Conservation (phyloP, 2,797 vertebrate species). For the Catamblyrhynchus diadema region DNA sequence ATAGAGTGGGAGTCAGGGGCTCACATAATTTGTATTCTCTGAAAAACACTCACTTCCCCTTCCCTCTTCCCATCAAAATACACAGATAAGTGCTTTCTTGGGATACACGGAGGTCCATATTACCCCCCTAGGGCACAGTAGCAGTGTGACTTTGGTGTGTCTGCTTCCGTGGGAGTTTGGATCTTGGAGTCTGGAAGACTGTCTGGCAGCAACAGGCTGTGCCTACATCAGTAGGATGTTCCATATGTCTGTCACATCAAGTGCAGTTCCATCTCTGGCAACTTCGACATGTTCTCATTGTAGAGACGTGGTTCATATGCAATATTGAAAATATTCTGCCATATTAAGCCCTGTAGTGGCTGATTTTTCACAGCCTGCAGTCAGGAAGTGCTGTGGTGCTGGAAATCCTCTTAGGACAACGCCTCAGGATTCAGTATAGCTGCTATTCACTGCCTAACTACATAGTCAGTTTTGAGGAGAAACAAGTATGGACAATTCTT, state of each 20-base stretch:
- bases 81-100: background rate
- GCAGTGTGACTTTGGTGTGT: background rate
- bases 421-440: background rate
- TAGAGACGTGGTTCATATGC: background rate
- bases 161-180: background rate
- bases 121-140: background rate
- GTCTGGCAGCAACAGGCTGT: background rate
- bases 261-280: background rate
- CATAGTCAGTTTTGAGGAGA: background rate
- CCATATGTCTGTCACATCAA: fast-evolving
- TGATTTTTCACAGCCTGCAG: background rate
- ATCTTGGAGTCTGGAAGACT: background rate
- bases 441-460: background rate
- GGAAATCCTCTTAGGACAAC: background rate
- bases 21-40: background rate
- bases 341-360: background rate
- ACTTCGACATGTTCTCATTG: background rate
- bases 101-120: fast-evolving
- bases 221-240: background rate
- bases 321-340: background rate
- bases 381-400: background rate
- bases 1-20: background rate
- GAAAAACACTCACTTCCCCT: background rate
- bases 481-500: background rate
- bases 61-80: background rate